These are phyloP conservation scores for Phortica variegata DNA, from an alignment of 1,140 invertebrate species.

Conservation along the genomic window DNA sequence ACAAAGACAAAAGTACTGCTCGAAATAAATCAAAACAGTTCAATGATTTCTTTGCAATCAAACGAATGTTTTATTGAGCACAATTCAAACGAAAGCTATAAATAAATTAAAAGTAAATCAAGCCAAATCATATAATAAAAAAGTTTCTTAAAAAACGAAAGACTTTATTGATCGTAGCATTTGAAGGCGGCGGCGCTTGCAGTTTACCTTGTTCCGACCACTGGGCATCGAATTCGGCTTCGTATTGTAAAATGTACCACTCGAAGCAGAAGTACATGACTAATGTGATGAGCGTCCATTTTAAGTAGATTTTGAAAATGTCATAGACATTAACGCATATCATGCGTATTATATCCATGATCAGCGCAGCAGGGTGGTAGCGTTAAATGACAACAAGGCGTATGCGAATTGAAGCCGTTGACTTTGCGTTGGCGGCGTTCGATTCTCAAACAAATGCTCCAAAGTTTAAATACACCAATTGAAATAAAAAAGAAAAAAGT, in stretches of 20 bases:
- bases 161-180: conserved; percentile 37
- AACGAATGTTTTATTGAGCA: neutral
- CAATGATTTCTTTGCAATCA: neutral
- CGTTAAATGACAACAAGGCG: too few species aligned
- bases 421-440: too few species aligned
- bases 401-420: too few species aligned
- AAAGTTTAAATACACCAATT: too few species aligned
- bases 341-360: conserved; percentile 33
- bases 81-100: too few species aligned
- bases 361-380: too few species aligned
- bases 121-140: conserved; percentile 27
- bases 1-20: conserved; percentile 4
- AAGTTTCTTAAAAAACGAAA: conserved; percentile 43
- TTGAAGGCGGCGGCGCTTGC: conserved; percentile 27
- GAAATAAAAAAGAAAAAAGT: too few species aligned
- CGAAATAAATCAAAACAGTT: neutral
- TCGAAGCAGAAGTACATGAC: conserved; percentile 41
- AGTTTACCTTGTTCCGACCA: conserved; percentile 7
- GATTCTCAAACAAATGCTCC: too few species aligned
- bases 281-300: conserved; percentile 40
- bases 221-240: conserved; percentile 36
- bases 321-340: conserved; percentile 29
- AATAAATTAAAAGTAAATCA: too few species aligned
- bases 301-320: conserved; percentile 47
- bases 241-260: conserved; percentile 45